phyloP scores from a whole-genome alignment of 2,888 invertebrate species.

The Acheta domesticus region DNA sequence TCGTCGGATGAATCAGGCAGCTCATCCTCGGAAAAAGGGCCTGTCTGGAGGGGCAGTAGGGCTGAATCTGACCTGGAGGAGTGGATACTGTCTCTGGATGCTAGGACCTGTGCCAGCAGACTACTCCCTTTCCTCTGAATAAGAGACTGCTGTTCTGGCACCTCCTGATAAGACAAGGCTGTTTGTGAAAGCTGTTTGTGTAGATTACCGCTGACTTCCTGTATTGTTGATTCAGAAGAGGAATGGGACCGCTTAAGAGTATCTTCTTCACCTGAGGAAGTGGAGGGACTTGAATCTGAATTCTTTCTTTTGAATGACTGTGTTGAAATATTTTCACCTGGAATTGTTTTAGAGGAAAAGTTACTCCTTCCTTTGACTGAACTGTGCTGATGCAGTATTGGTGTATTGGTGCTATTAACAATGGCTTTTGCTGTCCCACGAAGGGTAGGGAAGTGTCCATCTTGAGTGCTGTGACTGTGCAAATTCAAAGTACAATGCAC shows the following conservation, averaged over 20 bases:
- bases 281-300: background rate
- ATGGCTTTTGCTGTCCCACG: slow-evolving; percentile 30
- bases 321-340: background rate
- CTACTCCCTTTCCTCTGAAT: background rate
- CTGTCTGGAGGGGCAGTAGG: slow-evolving; percentile 8
- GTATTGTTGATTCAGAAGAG: slow-evolving; percentile 18
- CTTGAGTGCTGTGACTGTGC: slow-evolving; percentile 25
- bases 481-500: slow-evolving; percentile 10
- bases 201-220: background rate
- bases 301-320: background rate
- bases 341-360: background rate
- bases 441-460: slow-evolving; percentile 11
- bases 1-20: slow-evolving; percentile 22
- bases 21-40: slow-evolving; percentile 22
- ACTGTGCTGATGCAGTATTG: background rate
- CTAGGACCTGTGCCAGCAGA: background rate
- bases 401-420: slow-evolving; percentile 19
- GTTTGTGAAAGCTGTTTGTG: slow-evolving; percentile 22
- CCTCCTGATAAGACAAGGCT: background rate
- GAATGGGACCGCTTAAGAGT: background rate
- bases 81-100: background rate
- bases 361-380: slow-evolving; percentile 20
- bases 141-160: background rate
- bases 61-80: slow-evolving; percentile 26
- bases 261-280: no score